A percentile compares a stretch with the other conserved stretches of the same genome.
phyloP scores from a whole-genome alignment of 2,797 vertebrate species.

The Centropyge bicolor region DNA sequence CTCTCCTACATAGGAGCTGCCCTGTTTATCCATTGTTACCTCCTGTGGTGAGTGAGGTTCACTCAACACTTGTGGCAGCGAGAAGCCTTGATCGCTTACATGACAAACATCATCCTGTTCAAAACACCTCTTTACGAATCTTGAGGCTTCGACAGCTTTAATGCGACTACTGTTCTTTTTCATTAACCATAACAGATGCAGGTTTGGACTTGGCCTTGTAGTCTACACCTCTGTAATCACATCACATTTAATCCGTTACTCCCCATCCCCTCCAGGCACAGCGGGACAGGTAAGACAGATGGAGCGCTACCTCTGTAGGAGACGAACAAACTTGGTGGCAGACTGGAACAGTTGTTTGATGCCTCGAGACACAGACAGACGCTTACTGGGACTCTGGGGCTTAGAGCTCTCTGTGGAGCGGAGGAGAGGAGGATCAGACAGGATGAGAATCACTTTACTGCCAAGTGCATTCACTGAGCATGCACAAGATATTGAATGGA shows the following conservation, averaged over 20 bases:
- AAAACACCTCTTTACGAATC: slow-evolving; percentile 27
- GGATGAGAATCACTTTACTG: slow-evolving; percentile 55
- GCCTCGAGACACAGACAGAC: slow-evolving; percentile 83
- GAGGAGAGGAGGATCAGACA: slow-evolving; percentile 47
- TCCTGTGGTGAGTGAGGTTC: background rate
- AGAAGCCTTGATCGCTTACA: slow-evolving; percentile 26
- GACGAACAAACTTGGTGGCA: slow-evolving; percentile 86
- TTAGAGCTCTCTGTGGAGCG: slow-evolving; percentile 76
- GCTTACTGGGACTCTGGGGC: slow-evolving; percentile 79
- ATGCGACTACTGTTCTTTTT: slow-evolving; percentile 46
- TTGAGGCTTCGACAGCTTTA: slow-evolving; percentile 36
- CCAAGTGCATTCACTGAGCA: slow-evolving; percentile 31
- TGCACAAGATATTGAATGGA: slow-evolving; percentile 19
- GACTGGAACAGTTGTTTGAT: slow-evolving; percentile 88
- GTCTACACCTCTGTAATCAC: slow-evolving; percentile 37
- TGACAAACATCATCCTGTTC: slow-evolving; percentile 18
- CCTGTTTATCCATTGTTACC: background rate
- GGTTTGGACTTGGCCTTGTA: slow-evolving; percentile 37
- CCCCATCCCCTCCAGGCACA: slow-evolving; percentile 31
- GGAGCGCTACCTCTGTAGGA: slow-evolving; percentile 83
- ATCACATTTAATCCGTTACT: slow-evolving; percentile 44
- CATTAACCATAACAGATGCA: slow-evolving; percentile 37
- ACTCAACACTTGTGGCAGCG: slow-evolving; percentile 12
- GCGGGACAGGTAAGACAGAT: slow-evolving; percentile 52
- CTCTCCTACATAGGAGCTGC: background rate